These are phyloP conservation scores for Drosophila koepferae DNA, from an alignment of 2,888 invertebrate genomes.

Conservation along the genomic window DNA sequence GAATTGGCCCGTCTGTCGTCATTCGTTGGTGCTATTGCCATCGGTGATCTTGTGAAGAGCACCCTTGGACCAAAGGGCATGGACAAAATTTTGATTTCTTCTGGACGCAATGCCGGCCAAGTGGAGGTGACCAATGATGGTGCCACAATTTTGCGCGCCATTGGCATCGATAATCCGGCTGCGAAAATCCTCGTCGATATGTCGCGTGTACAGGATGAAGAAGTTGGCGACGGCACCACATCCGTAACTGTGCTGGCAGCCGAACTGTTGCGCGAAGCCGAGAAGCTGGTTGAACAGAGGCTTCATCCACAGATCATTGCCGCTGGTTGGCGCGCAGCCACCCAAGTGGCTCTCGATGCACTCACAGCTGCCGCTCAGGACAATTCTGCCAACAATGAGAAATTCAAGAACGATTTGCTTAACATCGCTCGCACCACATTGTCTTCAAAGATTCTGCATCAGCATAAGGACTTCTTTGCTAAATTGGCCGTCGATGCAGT, in stretches of 20 bases:
- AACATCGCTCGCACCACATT: slow-evolving; percentile 99
- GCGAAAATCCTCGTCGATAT: slow-evolving; percentile 99
- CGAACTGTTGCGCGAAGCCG: slow-evolving; percentile 97
- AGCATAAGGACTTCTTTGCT: slow-evolving; percentile 98
- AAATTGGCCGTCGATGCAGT: slow-evolving; percentile 98
- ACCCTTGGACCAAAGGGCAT: slow-evolving; percentile 99
- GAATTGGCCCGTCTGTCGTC: slow-evolving; percentile 98
- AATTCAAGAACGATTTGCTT: slow-evolving; percentile 94
- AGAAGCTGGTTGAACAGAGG: slow-evolving; percentile 95
- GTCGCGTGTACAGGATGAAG: slow-evolving; percentile 99
- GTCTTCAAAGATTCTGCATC: slow-evolving; percentile 98
- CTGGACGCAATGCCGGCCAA: slow-evolving; percentile 91
- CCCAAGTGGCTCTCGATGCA: slow-evolving; percentile 93
- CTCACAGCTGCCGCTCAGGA: slow-evolving; percentile 92
- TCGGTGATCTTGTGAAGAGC: slow-evolving; percentile 99
- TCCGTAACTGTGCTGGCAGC: slow-evolving; percentile 97
- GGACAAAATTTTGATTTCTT: slow-evolving; percentile 95
- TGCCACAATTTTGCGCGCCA: slow-evolving; percentile 97
- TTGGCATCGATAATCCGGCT: slow-evolving; percentile 99
- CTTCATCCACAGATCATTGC: slow-evolving; percentile 99
- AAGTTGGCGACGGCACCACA: slow-evolving; percentile 99
- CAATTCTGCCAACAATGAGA: slow-evolving; percentile 91
- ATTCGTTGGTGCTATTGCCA: slow-evolving; percentile 99
- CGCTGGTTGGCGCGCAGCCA: slow-evolving; percentile 96
- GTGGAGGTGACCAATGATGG: slow-evolving; percentile 99